phyloP scores from a whole-genome alignment of 2,888 invertebrate genomes.

The Neria commutata region DNA sequence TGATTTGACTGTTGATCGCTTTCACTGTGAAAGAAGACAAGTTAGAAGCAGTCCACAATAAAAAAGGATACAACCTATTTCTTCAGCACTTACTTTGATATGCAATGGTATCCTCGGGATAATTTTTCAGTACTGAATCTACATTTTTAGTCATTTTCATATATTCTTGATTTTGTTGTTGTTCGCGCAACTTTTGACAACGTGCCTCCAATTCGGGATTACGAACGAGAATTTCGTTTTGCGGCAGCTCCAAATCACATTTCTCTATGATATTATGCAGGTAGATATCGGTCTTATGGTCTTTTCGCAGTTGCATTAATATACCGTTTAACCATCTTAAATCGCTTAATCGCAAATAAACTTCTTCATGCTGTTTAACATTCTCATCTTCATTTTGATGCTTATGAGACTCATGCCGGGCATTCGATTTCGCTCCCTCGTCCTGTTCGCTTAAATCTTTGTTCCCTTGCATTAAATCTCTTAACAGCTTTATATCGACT shows the following conservation, averaged over 20 bases:
- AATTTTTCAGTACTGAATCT: conserved; percentile 70
- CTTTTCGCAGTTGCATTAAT: conserved; percentile 37
- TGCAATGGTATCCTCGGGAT: conserved; percentile 81
- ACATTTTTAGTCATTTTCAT: conserved; percentile 87
- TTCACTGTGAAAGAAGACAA: too few species aligned
- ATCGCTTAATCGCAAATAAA: conserved; percentile 44
- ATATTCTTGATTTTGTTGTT: conserved; percentile 83
- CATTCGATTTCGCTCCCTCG: too few species aligned
- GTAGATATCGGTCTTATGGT: conserved; percentile 57
- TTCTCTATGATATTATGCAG: conserved; percentile 74
- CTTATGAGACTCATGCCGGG: too few species aligned
- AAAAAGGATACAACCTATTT: not conserved
- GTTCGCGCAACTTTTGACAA: conserved; percentile 75
- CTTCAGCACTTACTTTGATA: conserved; percentile 74
- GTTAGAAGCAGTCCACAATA: not conserved
- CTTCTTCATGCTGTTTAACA: too few species aligned
- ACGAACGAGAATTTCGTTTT: conserved; percentile 72
- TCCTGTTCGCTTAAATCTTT: too few species aligned
- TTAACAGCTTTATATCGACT: conserved; percentile 35
- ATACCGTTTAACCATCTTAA: conserved; percentile 46
- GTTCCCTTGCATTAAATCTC: too few species aligned
- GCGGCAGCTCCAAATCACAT: conserved; percentile 73
- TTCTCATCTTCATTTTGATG: not conserved
- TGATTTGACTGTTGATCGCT: conserved; percentile 82
- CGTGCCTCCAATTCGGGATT: conserved; percentile 85